Base-by-base conservation (phyloP, 1,140 invertebrate species). In the Scaptomyza montana region DNA sequence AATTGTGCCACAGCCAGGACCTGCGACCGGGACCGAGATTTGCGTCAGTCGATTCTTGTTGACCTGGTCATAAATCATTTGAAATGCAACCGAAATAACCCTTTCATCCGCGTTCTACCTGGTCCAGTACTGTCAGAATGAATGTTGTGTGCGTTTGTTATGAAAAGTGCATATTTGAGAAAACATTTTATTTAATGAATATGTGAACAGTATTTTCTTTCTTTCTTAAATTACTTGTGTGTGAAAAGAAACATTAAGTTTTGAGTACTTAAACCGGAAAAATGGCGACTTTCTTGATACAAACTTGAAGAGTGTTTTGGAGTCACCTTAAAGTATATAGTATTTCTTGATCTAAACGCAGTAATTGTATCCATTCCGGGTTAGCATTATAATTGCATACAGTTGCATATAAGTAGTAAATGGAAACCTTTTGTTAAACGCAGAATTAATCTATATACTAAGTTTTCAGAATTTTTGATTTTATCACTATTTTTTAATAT, bases 21-120 rank as follows among this genome's bases (percentile, higher is more conserved):
- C 51, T 66, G 39, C 53, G 45, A 5, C 19, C 36, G 21, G 45
- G 72, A 54, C 46, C 74, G 49, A 25, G 46, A 72, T 84, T 89
- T 89, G 61, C 84, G 70, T 89, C 85, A 89, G 49, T 66, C 45
- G 61, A 68, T 55, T 49, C 55, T 33, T 43, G 53, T 16, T 16
- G 16, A 16, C 55, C 74, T 47, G 65, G 25, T 13, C 79, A 80
- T 89, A 89, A 89, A 89, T 89, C 73, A 77, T 39, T 53, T 0
- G 7, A 59, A 45, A 45, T 6, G 60, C 41, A 21, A 12, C 49
- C 9, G 2, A 60, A 10, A 28, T 54, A 87, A 87, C 78, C 73
- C 84, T 79, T 79, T 81, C 7, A 3, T 33, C 36, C 7, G 8
- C 28, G 43, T 62, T 51, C 53, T 84, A 84, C 76, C 71, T 86